Base-by-base conservation (phyloP, 2,888 invertebrate species). In the Caenorhabditis afra region DNA sequence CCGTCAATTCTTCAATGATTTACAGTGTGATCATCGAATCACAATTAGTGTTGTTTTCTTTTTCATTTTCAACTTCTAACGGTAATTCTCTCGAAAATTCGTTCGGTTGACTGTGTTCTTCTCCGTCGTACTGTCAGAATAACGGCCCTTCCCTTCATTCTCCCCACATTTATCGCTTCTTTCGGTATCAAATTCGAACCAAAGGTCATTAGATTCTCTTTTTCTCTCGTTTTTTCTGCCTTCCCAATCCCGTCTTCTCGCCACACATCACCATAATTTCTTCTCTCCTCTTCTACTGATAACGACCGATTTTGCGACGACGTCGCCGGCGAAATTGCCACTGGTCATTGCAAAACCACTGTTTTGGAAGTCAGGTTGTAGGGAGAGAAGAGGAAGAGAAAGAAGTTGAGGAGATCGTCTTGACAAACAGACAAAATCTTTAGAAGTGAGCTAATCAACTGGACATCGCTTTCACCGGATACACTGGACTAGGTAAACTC, bases 111-210 rank as follows among this genome's bases (percentile, higher is more conserved):
- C 44, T 68, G 59, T 68, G 29, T 29, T 29, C 4, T 29, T 29
- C 29, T 29, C 3, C 7, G 3, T 29, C 29, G 3, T 55, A 59
- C 50, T 14, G 7, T 1, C n/a, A n/a, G 52, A 55, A 18, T 55
- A 16, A 11, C 37, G 4, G 4, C 39, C 37, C 14, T n/a, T 44
- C 39, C 37, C 23, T n/a, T 18, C 45, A 22, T 35, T 45, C 49
- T 50, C 70, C 44, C 47, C n/a, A n/a, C n/a, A n/a, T 71, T 45
- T 35, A 49, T 71, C 45, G 44, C 35, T 57, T 23, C 29, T 22
- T 47, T 61, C 59, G 71, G 62, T 71, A 71, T 71, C 71, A 71
- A 62, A 71, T 71, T 55, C 71, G 57, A 71, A 71, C 57, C 57
- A 71, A 71, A 71, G 71, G 71, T 71, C 71, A 71, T 62, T 22